phyloP scores from a whole-genome alignment of 2,113 vertebrate species.

The Bufo gargarizans region DNA sequence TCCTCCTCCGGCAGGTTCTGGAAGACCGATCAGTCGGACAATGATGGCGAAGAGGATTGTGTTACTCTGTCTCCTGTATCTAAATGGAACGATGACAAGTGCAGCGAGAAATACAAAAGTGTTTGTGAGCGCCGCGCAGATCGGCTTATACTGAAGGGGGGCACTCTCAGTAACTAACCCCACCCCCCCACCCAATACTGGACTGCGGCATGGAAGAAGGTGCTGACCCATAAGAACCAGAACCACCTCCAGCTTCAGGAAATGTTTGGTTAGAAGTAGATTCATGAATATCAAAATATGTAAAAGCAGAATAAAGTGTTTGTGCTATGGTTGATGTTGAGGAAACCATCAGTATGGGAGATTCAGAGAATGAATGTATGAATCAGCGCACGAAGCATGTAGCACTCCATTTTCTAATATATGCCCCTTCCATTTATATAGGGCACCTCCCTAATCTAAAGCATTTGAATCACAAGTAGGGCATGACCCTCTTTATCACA shows the following conservation, averaged over 20 bases:
- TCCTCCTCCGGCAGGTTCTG: neutral
- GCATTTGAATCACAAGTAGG: no score
- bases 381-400: no score
- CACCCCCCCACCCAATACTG: neutral
- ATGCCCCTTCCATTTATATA: no score
- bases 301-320: neutral
- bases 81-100: neutral
- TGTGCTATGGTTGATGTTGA: neutral
- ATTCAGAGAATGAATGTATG: no score
- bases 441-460: no score
- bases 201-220: neutral
- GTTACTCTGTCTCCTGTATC: neutral
- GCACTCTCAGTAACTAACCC: neutral
- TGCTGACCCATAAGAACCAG: neutral
- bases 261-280: neutral
- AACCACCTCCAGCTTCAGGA: neutral
- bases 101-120: neutral
- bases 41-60: conserved; percentile 2
- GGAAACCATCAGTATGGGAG: neutral
- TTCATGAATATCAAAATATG: neutral
- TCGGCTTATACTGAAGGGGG: neutral
- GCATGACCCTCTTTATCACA: no score
- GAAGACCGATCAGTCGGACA: neutral
- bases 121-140: conserved; percentile 3
- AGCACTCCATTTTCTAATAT: no score